Evolutionary conservation across 2,113 vertebrate species (phyloP).

Genomic region (Blennius ocellaris): DNA sequence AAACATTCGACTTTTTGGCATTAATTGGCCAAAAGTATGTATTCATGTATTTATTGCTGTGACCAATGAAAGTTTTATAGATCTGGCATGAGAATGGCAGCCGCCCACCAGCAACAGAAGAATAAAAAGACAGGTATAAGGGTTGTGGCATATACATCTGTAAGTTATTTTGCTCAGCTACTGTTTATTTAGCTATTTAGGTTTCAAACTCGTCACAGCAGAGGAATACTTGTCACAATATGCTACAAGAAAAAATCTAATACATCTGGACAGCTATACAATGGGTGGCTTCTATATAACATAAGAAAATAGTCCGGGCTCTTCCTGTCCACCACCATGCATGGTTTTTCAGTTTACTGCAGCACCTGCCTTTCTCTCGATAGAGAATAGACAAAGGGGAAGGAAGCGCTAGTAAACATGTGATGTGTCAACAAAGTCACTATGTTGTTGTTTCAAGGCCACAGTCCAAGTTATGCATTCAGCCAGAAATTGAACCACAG

Average conservation of each 20-base stretch:
- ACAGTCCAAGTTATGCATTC: slow-evolving; percentile 6
- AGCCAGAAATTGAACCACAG: not conserved
- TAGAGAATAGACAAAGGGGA: slow-evolving; percentile 12
- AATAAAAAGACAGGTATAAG: not conserved
- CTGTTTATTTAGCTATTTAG: not conserved
- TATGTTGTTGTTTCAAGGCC: slow-evolving; percentile 35
- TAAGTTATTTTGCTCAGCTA: not conserved
- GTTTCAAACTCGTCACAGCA: not conserved
- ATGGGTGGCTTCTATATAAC: not conserved
- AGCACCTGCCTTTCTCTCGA: slow-evolving; percentile 23
- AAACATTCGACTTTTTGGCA: too few relatives aligned
- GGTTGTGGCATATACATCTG: not conserved
- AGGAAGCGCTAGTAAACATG: slow-evolving; percentile 17
- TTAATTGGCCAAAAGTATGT: too few relatives aligned
- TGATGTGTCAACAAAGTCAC: not conserved
- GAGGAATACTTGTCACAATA: not conserved
- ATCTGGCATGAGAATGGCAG: not conserved
- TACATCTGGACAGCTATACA: not conserved
- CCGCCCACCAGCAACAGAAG: not conserved
- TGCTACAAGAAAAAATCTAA: not conserved
- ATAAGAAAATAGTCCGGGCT: not conserved
- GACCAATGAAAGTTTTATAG: not conserved
- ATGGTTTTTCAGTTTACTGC: slow-evolving; percentile 5
- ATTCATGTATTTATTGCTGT: too few relatives aligned
- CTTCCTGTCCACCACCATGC: not conserved